A percentile compares a stretch with the other conserved stretches of the same genome.
Conservation (phyloP, 2,113 vertebrate species). For the Prochilodus magdalenae region DNA sequence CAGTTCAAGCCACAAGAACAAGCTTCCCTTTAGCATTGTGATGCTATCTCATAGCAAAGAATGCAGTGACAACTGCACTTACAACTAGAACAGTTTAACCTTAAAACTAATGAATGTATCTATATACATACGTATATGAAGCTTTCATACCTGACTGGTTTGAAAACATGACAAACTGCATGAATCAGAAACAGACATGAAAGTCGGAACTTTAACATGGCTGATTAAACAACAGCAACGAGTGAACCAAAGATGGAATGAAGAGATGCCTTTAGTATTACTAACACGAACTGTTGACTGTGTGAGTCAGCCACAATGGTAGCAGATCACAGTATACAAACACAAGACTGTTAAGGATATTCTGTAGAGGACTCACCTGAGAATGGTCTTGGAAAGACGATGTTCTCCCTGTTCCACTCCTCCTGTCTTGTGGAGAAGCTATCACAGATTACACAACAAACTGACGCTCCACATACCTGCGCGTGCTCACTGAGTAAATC, state of each 20-base stretch:
- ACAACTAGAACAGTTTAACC: too few species aligned
- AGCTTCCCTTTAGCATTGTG: neutral
- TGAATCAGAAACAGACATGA: neutral
- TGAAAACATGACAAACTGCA: neutral
- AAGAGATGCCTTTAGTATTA: neutral
- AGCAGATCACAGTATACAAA: constrained; percentile 19
- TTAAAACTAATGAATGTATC: neutral
- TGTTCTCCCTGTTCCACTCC: constrained; percentile 9
- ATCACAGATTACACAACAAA: constrained; percentile 72
- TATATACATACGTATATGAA: neutral
- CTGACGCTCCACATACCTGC: constrained; percentile 60
- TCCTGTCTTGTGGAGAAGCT: constrained; percentile 57
- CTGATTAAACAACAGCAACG: constrained; percentile 24
- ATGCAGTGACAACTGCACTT: neutral
- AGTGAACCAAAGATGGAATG: constrained; percentile 5
- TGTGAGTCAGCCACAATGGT: constrained; percentile 2
- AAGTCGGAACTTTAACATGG: constrained; percentile 14
- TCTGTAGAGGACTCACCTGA: constrained; percentile 70
- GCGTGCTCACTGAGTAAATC: constrained; percentile 52
- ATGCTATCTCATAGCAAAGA: constrained; percentile 16
- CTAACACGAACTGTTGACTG: neutral
- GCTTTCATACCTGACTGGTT: neutral
- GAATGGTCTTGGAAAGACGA: constrained; percentile 56
- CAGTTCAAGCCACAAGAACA: neutral
- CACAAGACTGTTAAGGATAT: constrained; percentile 10